Percentiles rank a stretch among this genome's conserved stretches.
Evolutionary conservation across 2,113 vertebrate genomes (phyloP).

Genomic region (Myrmecobius fasciatus): DNA sequence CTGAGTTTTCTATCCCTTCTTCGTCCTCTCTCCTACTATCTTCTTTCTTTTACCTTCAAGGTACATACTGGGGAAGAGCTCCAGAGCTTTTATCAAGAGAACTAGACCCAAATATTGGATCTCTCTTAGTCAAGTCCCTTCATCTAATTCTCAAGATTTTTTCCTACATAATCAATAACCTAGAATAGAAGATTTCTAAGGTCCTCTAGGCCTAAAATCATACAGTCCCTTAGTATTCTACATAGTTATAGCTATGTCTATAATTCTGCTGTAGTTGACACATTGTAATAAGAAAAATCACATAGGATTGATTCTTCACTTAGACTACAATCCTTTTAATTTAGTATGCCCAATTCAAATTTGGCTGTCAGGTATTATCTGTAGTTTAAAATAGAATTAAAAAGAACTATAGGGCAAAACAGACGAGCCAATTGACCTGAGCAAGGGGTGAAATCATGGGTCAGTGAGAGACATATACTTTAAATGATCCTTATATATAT

Average conservation of each 20-base stretch:
- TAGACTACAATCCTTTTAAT: neutral
- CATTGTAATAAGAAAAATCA: neutral
- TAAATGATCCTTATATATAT: neutral
- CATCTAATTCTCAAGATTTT: neutral
- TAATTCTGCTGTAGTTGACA: neutral
- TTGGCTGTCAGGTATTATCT: neutral
- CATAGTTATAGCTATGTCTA: neutral
- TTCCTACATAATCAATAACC: neutral
- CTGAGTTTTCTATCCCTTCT: neutral
- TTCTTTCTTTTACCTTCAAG: neutral
- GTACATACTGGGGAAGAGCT: neutral
- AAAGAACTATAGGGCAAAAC: neutral
- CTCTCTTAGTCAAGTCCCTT: neutral
- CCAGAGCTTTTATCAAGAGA: neutral
- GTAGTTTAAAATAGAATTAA: constrained; percentile 4
- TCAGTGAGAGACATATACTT: constrained; percentile 9
- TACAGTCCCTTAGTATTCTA: neutral
- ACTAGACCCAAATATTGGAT: neutral
- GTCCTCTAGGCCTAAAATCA: neutral
- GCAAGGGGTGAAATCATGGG: neutral
- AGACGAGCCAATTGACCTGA: neutral
- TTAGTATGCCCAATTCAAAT: neutral
- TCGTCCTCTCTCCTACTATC: no score
- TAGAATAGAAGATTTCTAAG: neutral
- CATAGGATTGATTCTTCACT: neutral